Conservation (phyloP, 2,113 vertebrate species). For the Hylia prasina region DNA sequence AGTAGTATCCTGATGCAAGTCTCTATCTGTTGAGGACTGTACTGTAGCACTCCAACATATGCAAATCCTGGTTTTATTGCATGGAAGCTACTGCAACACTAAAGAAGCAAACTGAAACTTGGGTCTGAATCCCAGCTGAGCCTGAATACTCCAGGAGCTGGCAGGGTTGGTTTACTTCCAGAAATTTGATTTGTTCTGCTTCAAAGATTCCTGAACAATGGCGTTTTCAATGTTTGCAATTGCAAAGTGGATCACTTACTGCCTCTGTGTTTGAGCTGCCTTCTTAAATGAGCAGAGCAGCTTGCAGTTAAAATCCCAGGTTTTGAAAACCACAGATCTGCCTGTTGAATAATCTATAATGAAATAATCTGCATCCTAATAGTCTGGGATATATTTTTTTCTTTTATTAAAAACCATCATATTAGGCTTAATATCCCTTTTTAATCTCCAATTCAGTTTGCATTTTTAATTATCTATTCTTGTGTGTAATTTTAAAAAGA, state of each 20-base stretch:
- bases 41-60: background rate
- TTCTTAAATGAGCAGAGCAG: background rate
- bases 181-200: background rate
- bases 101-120: background rate
- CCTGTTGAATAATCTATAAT: background rate
- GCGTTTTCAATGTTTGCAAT: background rate
- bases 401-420: background rate
- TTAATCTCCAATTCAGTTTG: slow-evolving; percentile 41
- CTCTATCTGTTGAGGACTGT: background rate
- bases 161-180: background rate
- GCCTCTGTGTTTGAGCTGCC: background rate
- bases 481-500: slow-evolving; percentile 30
- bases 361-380: background rate
- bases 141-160: background rate
- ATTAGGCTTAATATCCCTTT: slow-evolving; percentile 3
- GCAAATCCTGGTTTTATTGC: background rate
- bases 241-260: background rate
- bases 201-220: background rate
- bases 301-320: background rate
- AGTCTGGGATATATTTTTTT: background rate
- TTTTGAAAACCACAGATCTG: background rate
- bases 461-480: slow-evolving; percentile 63
- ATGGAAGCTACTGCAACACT: background rate
- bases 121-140: background rate
- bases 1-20: background rate